Evolutionary conservation across 2,888 invertebrate species (phyloP), one percentile per base, ranked within the genome.

Genomic region (Thymelicus sylvestris): DNA sequence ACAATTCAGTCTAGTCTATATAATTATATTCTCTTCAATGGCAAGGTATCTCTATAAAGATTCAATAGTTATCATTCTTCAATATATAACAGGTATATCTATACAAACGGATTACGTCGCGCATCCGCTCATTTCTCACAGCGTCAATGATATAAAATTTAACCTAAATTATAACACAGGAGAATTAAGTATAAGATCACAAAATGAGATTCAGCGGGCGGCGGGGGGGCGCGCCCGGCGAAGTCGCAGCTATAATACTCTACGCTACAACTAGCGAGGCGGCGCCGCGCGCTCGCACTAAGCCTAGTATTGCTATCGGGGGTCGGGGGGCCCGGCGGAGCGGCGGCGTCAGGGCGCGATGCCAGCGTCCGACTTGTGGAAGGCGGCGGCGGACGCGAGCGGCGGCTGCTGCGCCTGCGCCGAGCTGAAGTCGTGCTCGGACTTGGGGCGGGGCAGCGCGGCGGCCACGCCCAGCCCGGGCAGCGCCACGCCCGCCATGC

Each of bases 331-430:
- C 4, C 3, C 31, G 31, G 3, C 31, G 31, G 31, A 31, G 81
- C 80, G 79, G 78, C 77, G 79, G 79, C 91, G 92, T 96, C 96
- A 96, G 89, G 96, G 96, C 93, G 96, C 96, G 91, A 96, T 96
- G 92, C 96, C 96, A 82, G 96, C 96, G 92, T 97, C 96, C 86
- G 96, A 96, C 94, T 96, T 96, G 94, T 96, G 96, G 94, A 96
- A 96, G 84, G 95, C 92, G 83, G 95, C 93, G 80, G 94, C 88
- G 75, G 94, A 92, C 78, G 94, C 83, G 73, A 94, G 86, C 83
- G 92, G 89, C 81, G 95, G 93, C 81, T 94, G 90, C 81, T 94
- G 94, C 81, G 95, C 89, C 78, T 95, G 94, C 83, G 92, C 94
- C 57, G 96, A 95, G 91, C 96, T 95, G 91, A 97, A 97, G 92